Base-by-base conservation (phyloP, 2,113 vertebrate genomes). In the Galemys pyrenaicus region DNA sequence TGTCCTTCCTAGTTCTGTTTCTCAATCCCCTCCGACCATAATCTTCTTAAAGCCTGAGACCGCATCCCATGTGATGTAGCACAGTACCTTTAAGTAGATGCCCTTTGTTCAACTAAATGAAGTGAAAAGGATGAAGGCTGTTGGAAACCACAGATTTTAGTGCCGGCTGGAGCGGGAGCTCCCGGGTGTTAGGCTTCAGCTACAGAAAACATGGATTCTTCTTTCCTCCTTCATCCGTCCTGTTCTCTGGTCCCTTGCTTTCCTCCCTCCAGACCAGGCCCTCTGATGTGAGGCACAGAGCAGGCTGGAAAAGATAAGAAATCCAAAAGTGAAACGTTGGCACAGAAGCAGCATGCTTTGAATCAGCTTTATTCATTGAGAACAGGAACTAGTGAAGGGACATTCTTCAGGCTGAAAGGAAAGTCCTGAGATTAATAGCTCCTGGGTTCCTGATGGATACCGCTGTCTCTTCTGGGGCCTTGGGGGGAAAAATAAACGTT, bases 351-450 rank as follows among this genome's bases (percentile, higher is more conserved):
- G 54, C 84, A 46, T 94, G 62, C 92, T 94, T 87, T 93, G 15
- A 49, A 74, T 75, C 37, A 35, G 8, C 46, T 91, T 44, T 92
- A 68, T 93, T 93, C 78, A 96, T 79, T 74, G 32, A 1, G 41
- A 93, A 92, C 56, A 93, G 87, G 65, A 74, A 8, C n/a, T 15
- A 91, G 70, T 24, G 67, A 89, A 37, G 11, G 86, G 64, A 30
- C 30, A 32, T 91, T 94, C 87, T 84, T 97, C 62, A 93, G 96
- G 12, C 81, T 97, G 89, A 95, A 97, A 70, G 37, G 54, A 93
- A 41, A 32, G 78, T 28, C 37, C 22, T 39, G 9, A 79, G 74
- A 91, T 87, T 13, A 95, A 7, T 84, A 0, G 0, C 26, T 54
- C 58, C 37, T 79, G 16, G 12, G 46, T 80, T 28, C 0, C 17